phyloP scores from a whole-genome alignment of 2,113 vertebrate species.

The Sclerurus mexicanus region DNA sequence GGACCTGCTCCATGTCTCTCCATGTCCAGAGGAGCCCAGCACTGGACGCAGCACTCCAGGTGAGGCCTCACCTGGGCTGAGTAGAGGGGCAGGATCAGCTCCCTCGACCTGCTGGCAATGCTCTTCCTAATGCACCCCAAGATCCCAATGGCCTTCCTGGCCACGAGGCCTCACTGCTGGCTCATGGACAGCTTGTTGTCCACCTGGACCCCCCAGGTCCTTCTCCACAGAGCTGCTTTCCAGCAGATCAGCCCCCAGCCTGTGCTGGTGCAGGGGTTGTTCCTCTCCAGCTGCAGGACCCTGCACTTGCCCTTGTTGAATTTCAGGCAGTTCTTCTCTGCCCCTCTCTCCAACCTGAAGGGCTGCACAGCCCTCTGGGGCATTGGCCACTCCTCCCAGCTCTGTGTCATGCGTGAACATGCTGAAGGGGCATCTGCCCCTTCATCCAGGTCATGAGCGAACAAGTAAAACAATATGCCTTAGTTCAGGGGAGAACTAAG shows the following conservation, averaged over 20 bases:
- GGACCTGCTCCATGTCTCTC: background rate
- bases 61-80: background rate
- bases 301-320: background rate
- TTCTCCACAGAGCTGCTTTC: background rate
- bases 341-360: background rate
- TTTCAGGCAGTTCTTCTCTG: background rate
- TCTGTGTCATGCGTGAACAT: background rate
- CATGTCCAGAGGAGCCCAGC: background rate
- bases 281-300: background rate
- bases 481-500: too few species aligned
- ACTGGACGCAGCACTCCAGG: background rate
- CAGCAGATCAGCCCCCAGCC: background rate
- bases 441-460: background rate
- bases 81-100: background rate
- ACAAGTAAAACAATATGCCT: background rate
- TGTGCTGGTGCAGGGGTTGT: background rate
- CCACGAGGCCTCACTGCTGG: background rate
- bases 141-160: background rate
- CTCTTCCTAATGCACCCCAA: background rate
- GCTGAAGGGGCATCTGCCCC: background rate
- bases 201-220: background rate
- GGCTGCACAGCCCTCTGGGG: background rate
- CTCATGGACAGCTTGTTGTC: background rate
- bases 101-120: background rate
- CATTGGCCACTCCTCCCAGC: fast-evolving